These are phyloP conservation scores for Polymixis lichenea DNA, from an alignment of 2,888 invertebrate genomes.

Conservation along the genomic window DNA sequence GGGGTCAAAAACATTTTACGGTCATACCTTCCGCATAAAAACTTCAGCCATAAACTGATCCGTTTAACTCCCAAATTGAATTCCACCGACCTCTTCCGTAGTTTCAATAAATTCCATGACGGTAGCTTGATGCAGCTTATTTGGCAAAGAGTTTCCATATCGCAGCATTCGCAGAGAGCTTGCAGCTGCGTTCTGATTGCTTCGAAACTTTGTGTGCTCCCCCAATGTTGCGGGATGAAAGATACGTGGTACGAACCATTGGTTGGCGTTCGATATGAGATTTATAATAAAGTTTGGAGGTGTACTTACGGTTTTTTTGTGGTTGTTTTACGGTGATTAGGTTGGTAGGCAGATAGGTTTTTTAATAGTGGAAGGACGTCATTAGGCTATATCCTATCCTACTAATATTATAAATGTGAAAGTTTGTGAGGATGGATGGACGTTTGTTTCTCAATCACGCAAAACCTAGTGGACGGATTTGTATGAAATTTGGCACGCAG, in stretches of 20 bases:
- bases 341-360: background rate
- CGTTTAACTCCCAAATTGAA: constrained; percentile 33
- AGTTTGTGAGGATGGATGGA: too few species aligned
- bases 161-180: constrained; percentile 47
- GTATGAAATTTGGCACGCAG: too few species aligned
- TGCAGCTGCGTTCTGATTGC: constrained; percentile 72
- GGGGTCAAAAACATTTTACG: constrained; percentile 1
- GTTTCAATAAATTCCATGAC: constrained; percentile 56
- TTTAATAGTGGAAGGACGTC: too few species aligned
- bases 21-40: constrained; percentile 19
- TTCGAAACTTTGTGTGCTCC: constrained; percentile 62
- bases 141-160: constrained; percentile 65
- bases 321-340: constrained; percentile 18
- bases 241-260: constrained; percentile 63
- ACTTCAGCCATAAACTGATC: constrained; percentile 20
- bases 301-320: background rate
- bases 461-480: too few species aligned
- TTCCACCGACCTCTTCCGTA: constrained; percentile 31
- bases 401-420: too few species aligned
- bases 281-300: constrained; percentile 30
- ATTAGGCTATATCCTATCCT: too few species aligned
- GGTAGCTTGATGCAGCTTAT: constrained; percentile 59
- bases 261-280: constrained; percentile 32
- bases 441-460: too few species aligned
- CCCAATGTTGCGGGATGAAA: constrained; percentile 60